phyloP scores from a whole-genome alignment of 2,797 vertebrate species.

The Danio tinwini region DNA sequence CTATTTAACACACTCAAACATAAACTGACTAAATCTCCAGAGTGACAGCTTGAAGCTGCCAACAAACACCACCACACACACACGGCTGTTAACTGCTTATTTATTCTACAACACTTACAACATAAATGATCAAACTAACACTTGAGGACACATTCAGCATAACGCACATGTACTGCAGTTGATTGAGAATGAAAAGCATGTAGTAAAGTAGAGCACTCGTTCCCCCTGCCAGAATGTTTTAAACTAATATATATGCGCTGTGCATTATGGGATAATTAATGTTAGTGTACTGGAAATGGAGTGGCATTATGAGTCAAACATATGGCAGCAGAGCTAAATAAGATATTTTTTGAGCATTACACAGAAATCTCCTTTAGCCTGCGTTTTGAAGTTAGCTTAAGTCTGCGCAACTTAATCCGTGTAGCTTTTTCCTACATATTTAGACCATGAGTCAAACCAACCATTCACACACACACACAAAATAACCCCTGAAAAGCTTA shows the following conservation, averaged over 20 bases:
- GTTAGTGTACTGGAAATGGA: background rate
- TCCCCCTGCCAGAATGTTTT: background rate
- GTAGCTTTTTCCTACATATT: background rate
- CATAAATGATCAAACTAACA: slow-evolving; percentile 75
- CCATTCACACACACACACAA: background rate
- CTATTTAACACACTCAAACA: too few relatives aligned
- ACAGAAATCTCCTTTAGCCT: background rate
- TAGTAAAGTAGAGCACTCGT: background rate
- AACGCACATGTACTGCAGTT: slow-evolving; percentile 57
- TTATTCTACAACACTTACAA: slow-evolving; percentile 88
- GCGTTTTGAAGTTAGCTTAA: background rate
- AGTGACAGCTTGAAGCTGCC: background rate
- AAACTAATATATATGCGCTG: background rate
- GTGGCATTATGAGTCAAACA: slow-evolving; percentile 8
- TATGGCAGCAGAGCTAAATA: slow-evolving; percentile 3
- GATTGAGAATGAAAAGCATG: slow-evolving; percentile 37
- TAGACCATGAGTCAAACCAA: background rate
- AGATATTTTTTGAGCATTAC: background rate
- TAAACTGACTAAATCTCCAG: background rate
- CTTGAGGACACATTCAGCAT: slow-evolving; percentile 56
- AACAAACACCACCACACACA: background rate
- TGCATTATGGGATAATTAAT: background rate
- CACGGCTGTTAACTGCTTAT: slow-evolving; percentile 55
- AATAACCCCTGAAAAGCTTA: background rate
- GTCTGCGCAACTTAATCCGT: slow-evolving; percentile 20